Conservation (phyloP, 2,113 vertebrate genomes). For the Cromileptes altivelis region DNA sequence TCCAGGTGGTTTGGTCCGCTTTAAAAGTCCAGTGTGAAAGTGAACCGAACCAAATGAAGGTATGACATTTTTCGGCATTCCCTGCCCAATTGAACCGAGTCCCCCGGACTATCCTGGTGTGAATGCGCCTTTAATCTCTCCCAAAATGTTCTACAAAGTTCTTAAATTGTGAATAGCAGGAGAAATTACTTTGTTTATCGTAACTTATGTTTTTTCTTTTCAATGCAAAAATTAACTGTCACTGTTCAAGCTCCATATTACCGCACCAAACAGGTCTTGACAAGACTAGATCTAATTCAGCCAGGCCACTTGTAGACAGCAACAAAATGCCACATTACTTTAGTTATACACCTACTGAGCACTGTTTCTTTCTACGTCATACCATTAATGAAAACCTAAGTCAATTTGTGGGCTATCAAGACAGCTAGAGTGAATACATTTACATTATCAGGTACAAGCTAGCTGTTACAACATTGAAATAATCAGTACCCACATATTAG, state of each 20-base stretch:
- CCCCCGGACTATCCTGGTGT: no score
- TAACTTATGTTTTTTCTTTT: no score
- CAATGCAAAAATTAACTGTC: no score
- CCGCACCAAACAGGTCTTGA: not conserved
- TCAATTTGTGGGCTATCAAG: not conserved
- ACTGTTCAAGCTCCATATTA: not conserved
- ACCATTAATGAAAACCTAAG: conserved; percentile 16
- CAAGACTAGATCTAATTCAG: not conserved
- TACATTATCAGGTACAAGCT: conserved; percentile 12
- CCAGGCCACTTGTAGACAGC: not conserved
- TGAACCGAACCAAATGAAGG: no score
- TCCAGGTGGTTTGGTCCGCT: no score
- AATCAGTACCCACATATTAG: conserved; percentile 27
- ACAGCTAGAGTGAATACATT: conserved; percentile 6
- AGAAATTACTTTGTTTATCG: no score
- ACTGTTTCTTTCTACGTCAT: not conserved
- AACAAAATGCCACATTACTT: not conserved
- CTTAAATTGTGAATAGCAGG: no score
- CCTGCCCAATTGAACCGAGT: no score
- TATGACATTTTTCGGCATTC: no score
- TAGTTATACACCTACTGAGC: not conserved
- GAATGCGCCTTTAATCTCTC: no score
- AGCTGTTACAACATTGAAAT: conserved; percentile 36
- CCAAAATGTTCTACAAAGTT: no score
- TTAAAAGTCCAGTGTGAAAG: no score